Base-by-base conservation (phyloP, 2,888 invertebrate species). In the Lasioglossum figueresi region DNA sequence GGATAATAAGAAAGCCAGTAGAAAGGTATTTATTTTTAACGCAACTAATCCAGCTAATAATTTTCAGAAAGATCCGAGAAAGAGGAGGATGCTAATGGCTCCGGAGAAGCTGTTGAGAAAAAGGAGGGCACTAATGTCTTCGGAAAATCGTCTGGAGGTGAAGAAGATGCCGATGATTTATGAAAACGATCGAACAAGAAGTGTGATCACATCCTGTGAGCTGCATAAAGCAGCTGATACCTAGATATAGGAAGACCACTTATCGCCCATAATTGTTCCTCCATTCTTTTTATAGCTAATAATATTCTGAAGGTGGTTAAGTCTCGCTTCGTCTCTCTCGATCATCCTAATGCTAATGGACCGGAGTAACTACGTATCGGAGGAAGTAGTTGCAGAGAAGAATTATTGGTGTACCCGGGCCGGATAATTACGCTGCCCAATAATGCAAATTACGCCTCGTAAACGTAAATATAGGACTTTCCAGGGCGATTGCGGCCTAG, bases 391-490 rank as follows among this genome's bases (percentile, higher is more conserved):
- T 2, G 19, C 14, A 40, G 59, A 74, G 37, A 48, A 59, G 82
- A 82, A 70, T 75, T n/a, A 37, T 75, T 43, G 59, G 31, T 72
- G 56, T 34, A 83, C 76, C 85, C 86, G 88, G 90, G 89, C 83
- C 43, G 43, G 12, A 43, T 43, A 43, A 43, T 43, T 37, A 37
- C 37, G 37, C 37, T 37, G 89, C 82, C 43, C 3, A 43, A 43
- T 43, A 43, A 43, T 12, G 12, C 12, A 43, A 43, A 43, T 43
- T 43, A 12, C 43, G 12, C 2, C 12, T n/a, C n/a, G n/a, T n/a
- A n/a, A n/a, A n/a, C n/a, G n/a, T n/a, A n/a, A n/a, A n/a, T n/a
- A n/a, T n/a, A 40, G 40, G 8, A 8, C 40, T 40, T 8, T 8
- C 6, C 8, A 40, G 40, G 8, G 8, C 40, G 8, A 40, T 0